phyloP scores from a whole-genome alignment of 2,113 vertebrate genomes.

The Athene noctua region DNA sequence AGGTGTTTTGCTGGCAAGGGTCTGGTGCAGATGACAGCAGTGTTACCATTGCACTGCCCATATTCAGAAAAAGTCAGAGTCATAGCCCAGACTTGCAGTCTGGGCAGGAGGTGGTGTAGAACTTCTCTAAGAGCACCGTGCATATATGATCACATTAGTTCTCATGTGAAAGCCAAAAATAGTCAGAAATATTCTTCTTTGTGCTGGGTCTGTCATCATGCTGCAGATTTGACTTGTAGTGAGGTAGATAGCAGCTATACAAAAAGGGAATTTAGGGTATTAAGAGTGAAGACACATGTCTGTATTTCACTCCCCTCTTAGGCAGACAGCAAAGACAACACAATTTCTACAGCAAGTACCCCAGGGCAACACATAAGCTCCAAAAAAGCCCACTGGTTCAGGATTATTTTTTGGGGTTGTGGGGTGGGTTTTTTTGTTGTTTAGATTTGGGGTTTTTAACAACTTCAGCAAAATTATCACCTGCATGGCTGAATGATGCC shows the following conservation, averaged over 20 bases:
- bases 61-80: neutral
- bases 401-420: neutral
- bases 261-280: neutral
- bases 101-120: neutral
- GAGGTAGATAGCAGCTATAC: neutral
- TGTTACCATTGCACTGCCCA: too few relatives aligned
- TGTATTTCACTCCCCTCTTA: rapidly evolving
- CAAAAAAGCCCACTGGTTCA: neutral
- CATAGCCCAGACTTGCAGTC: neutral
- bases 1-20: rapidly evolving
- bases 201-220: neutral
- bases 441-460: neutral
- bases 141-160: neutral
- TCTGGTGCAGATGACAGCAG: rapidly evolving
- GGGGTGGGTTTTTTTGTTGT: rapidly evolving
- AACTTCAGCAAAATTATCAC: neutral
- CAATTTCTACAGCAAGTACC: neutral
- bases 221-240: neutral
- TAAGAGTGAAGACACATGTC: rapidly evolving
- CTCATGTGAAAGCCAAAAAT: neutral
- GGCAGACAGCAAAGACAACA: neutral
- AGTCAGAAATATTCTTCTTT: neutral
- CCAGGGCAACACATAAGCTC: neutral
- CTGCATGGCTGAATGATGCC: neutral
- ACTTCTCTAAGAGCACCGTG: neutral